Evolutionary conservation across 2,797 vertebrate species (phyloP).

Genomic region (Borostomias antarcticus): DNA sequence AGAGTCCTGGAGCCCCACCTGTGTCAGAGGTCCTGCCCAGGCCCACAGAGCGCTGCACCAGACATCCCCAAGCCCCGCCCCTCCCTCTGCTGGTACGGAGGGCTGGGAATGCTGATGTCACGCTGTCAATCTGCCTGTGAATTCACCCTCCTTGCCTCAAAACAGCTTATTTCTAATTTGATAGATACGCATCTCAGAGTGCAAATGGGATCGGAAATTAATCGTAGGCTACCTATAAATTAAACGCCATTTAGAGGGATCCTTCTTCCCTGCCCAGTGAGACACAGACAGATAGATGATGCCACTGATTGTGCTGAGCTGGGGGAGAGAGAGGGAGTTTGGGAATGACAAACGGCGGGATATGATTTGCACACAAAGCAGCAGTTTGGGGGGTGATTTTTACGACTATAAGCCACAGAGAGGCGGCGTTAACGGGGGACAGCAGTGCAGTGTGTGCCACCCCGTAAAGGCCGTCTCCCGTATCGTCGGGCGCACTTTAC

Average conservation of each 20-base stretch:
- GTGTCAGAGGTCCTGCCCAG: too few species aligned
- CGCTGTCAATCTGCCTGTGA: background rate
- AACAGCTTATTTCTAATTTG: slow-evolving; percentile 59
- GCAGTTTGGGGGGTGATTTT: slow-evolving; percentile 46
- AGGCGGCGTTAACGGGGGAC: slow-evolving; percentile 52
- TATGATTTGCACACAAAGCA: slow-evolving; percentile 71
- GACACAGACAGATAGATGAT: slow-evolving; percentile 50
- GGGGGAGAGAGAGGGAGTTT: slow-evolving; percentile 44
- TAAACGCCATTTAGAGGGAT: slow-evolving; percentile 61
- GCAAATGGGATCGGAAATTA: slow-evolving; percentile 74
- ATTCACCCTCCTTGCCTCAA: background rate
- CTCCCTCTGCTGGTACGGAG: too few species aligned
- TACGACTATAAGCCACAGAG: slow-evolving; percentile 49
- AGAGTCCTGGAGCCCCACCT: background rate
- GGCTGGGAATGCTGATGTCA: background rate
- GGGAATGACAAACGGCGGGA: slow-evolving; percentile 56
- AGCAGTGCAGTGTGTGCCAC: slow-evolving; percentile 64
- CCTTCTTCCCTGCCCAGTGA: slow-evolving; percentile 38
- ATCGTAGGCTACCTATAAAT: slow-evolving; percentile 76
- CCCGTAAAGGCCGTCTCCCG: slow-evolving; percentile 75
- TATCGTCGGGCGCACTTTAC: slow-evolving; percentile 76
- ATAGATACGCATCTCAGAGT: slow-evolving; percentile 69
- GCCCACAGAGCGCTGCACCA: background rate
- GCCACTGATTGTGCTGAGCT: slow-evolving; percentile 37
- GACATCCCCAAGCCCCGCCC: background rate